Conservation (phyloP, 2,113 vertebrate genomes). For the Corydoras sp. region DNA sequence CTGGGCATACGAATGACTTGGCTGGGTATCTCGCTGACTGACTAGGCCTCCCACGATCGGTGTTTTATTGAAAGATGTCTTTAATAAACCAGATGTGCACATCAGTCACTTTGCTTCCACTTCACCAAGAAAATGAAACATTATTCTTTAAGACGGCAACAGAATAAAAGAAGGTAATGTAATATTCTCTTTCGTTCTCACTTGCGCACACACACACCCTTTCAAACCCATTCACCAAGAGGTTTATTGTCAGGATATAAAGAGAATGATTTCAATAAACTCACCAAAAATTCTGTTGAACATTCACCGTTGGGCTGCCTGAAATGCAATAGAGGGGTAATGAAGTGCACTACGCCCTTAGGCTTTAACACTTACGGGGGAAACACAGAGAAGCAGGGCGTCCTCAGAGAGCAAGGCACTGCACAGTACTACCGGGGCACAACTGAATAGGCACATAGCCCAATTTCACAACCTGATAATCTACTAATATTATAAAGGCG, state of each 20-base stretch:
- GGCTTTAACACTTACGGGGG: slow-evolving; percentile 7
- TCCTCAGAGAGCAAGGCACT: background rate
- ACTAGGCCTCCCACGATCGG: slow-evolving; percentile 10
- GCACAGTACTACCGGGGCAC: background rate
- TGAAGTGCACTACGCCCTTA: slow-evolving; percentile 13
- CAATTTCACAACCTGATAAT: no score
- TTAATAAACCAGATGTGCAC: slow-evolving; percentile 31
- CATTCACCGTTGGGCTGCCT: background rate
- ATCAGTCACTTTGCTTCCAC: slow-evolving; percentile 21
- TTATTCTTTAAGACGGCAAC: slow-evolving; percentile 28
- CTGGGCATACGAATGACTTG: background rate
- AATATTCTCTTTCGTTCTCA: slow-evolving; percentile 24
- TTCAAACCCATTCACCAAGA: slow-evolving; percentile 25
- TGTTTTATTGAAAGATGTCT: slow-evolving; percentile 38
- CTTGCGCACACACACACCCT: slow-evolving; percentile 9
- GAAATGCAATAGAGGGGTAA: slow-evolving; percentile 5
- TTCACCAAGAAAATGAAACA: slow-evolving; percentile 9
- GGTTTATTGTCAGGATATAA: slow-evolving; percentile 25
- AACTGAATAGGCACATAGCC: background rate
- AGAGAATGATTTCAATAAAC: slow-evolving; percentile 11
- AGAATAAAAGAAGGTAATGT: slow-evolving; percentile 26
- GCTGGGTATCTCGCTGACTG: slow-evolving; percentile 2
- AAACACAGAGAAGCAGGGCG: background rate
- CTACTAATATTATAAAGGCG: no score
- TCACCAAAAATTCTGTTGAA: slow-evolving; percentile 11